A percentile compares a stretch with the other conserved stretches of the same genome.
These are phyloP conservation scores for Anagyrus pseudococci DNA, from an alignment of 2,888 invertebrate genomes.

Conservation along the genomic window DNA sequence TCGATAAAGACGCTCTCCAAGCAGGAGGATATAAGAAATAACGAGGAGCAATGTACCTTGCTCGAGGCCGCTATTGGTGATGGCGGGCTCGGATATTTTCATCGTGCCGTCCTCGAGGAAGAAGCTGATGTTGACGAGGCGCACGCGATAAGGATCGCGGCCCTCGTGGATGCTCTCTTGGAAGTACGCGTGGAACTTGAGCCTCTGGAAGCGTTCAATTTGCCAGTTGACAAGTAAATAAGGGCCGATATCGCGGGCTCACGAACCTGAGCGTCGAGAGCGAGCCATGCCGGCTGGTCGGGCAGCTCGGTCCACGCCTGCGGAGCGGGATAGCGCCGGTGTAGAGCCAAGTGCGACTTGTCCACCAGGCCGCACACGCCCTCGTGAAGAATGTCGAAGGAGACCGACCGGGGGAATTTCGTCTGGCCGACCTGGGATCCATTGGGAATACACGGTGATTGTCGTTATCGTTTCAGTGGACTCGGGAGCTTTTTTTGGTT, in stretches of 20 bases:
- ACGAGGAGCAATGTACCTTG: conserved; percentile 84
- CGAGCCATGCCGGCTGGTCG: conserved; percentile 84
- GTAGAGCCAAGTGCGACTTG: conserved; percentile 68
- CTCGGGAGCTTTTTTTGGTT: neutral
- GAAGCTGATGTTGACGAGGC: conserved; percentile 84
- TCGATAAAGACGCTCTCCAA: too few species aligned
- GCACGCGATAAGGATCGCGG: conserved; percentile 73
- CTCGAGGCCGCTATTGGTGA: conserved; percentile 83
- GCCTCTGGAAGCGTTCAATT: conserved; percentile 64
- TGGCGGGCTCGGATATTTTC: conserved; percentile 82
- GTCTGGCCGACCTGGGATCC: conserved; percentile 68
- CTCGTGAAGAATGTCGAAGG: conserved; percentile 68
- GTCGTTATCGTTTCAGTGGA: too few species aligned
- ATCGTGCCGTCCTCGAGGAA: conserved; percentile 92
- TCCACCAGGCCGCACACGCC: conserved; percentile 71
- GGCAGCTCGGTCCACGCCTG: conserved; percentile 79
- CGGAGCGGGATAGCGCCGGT: conserved; percentile 71
- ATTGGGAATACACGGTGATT: neutral
- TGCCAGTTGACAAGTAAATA: neutral
- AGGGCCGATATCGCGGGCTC: neutral
- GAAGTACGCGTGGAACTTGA: conserved; percentile 80
- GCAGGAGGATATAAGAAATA: too few species aligned
- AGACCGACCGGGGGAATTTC: conserved; percentile 69
- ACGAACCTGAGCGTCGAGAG: conserved; percentile 83
- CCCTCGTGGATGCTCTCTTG: conserved; percentile 86